phyloP scores from a whole-genome alignment of 2,113 vertebrate species.

The Calonectris borealis region DNA sequence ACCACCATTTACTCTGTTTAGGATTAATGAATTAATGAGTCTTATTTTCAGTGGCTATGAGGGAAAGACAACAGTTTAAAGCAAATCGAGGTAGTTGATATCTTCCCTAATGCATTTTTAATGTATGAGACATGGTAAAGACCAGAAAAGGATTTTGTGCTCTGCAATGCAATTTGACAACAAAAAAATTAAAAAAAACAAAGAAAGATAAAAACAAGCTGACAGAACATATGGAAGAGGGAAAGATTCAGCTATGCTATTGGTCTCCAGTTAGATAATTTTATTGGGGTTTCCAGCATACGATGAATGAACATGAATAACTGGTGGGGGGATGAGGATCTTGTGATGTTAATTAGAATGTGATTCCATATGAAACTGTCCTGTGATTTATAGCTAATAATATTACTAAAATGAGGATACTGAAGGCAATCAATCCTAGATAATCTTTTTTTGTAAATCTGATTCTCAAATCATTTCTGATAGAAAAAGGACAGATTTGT shows the following conservation, averaged over 20 bases:
- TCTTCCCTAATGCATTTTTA: conserved; percentile 29
- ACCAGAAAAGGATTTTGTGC: not conserved
- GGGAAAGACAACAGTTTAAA: not conserved
- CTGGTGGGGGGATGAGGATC: not conserved
- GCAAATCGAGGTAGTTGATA: not conserved
- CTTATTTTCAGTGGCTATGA: conserved; percentile 3
- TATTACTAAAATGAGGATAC: conserved; percentile 46
- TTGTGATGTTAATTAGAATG: conserved; percentile 31
- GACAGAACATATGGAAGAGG: not conserved
- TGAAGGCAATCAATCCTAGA: conserved; percentile 29
- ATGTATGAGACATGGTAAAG: not conserved
- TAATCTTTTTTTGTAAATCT: not conserved
- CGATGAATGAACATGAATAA: not conserved
- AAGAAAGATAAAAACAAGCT: not conserved
- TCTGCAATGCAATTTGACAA: not conserved
- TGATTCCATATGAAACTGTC: conserved; percentile 14
- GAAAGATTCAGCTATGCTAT: not conserved
- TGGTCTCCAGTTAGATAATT: not conserved
- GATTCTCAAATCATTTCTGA: conserved; percentile 27
- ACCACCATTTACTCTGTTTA: not conserved
- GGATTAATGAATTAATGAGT: not conserved
- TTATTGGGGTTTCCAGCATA: not conserved
- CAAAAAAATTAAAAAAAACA: not conserved
- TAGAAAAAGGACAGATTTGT: not conserved
- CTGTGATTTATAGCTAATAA: conserved; percentile 50